Conservation (phyloP, 2,797 vertebrate genomes). For the Cephalopachus bancanus region DNA sequence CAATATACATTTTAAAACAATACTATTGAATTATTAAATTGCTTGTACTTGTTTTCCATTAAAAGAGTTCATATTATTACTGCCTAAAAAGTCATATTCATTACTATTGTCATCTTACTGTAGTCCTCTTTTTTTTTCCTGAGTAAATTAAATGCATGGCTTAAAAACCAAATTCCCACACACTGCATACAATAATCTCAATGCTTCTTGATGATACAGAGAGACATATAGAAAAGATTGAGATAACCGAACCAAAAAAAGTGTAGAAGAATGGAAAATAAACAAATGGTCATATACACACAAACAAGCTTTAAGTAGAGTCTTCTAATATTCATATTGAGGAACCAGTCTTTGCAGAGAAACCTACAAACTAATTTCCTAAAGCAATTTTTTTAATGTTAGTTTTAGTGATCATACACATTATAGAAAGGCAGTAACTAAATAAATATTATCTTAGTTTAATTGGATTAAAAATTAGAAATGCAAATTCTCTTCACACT, state of each 20-base stretch:
- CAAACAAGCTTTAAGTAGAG: constrained; percentile 82
- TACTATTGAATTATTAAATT: constrained; percentile 48
- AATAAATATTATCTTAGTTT: constrained; percentile 90
- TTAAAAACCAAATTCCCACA: constrained; percentile 79
- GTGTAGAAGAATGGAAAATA: constrained; percentile 83
- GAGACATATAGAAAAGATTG: constrained; percentile 77
- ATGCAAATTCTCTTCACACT: constrained; percentile 89
- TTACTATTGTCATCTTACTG: constrained; percentile 74
- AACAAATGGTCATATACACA: constrained; percentile 81
- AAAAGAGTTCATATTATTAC: constrained; percentile 53
- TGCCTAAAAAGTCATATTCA: constrained; percentile 39
- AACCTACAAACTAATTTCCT: constrained; percentile 84
- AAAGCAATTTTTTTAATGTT: constrained; percentile 80
- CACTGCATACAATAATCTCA: constrained; percentile 79
- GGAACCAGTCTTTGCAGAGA: constrained; percentile 82
- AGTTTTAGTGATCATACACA: constrained; percentile 83
- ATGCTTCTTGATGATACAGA: constrained; percentile 63
- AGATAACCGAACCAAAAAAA: constrained; percentile 78
- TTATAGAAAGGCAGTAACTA: constrained; percentile 86
- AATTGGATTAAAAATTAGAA: constrained; percentile 91
- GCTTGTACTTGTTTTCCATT: constrained; percentile 15
- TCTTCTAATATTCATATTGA: constrained; percentile 78
- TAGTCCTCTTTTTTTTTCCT: constrained; percentile 36
- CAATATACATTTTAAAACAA: constrained; percentile 57
- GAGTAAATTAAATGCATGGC: constrained; percentile 73